A percentile compares a stretch with the other conserved stretches of the same genome.
Evolutionary conservation across 2,888 invertebrate species (phyloP).

Genomic region (Hipparchia semele): DNA sequence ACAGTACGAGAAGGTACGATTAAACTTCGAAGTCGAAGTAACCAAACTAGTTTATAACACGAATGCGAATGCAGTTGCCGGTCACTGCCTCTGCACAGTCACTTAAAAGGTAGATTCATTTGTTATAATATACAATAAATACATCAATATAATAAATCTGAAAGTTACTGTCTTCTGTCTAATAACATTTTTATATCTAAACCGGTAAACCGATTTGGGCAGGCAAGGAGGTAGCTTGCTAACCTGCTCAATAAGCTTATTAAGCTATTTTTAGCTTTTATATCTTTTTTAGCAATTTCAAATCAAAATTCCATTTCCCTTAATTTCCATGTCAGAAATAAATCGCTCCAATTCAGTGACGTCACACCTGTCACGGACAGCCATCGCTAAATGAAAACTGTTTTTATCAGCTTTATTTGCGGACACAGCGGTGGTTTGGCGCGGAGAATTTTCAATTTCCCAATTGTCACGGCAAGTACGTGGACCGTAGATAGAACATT

Average conservation of each 20-base stretch:
- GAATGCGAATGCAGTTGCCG: slow-evolving; percentile 3
- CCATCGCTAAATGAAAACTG: slow-evolving; percentile 60
- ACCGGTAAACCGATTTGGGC: too few species aligned
- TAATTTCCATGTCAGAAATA: slow-evolving; percentile 13
- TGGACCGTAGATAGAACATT: too few species aligned
- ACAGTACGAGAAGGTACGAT: neutral
- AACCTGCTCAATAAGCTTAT: too few species aligned
- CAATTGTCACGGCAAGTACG: slow-evolving; percentile 6
- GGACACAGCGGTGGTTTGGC: slow-evolving; percentile 11
- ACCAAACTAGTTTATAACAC: slow-evolving; percentile 15
- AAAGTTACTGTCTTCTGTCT: too few species aligned
- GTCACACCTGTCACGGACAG: slow-evolving; percentile 63
- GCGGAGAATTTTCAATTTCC: slow-evolving; percentile 11
- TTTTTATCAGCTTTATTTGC: slow-evolving; percentile 52
- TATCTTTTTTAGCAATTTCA: neutral
- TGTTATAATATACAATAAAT: neutral
- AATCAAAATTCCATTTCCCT: slow-evolving; percentile 5
- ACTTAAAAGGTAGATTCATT: neutral
- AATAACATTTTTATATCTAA: too few species aligned
- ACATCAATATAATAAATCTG: too few species aligned
- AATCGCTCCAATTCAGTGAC: slow-evolving; percentile 48
- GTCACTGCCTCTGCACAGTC: neutral
- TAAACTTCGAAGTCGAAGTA: slow-evolving; percentile 1
- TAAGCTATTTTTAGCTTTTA: too few species aligned
- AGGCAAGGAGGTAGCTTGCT: too few species aligned